Evolutionary conservation across 2,888 invertebrate species (phyloP).

Genomic region (Balanococcus diminutus): DNA sequence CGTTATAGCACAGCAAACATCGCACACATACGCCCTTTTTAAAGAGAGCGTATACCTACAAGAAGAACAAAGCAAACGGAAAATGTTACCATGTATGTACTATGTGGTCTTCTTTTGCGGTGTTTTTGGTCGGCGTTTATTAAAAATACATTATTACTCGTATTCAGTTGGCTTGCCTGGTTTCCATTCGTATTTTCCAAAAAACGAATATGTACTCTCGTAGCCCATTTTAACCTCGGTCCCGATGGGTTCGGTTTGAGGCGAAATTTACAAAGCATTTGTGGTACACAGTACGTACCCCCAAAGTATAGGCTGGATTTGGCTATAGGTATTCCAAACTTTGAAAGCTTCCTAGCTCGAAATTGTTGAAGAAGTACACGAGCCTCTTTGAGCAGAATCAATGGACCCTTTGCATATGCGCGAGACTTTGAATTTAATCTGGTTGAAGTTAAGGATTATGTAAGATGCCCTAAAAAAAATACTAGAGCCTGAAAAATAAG

Average conservation of each 20-base stretch:
- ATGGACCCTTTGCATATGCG: background rate
- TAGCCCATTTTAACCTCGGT: background rate
- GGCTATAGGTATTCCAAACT: background rate
- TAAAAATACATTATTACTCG: slow-evolving; percentile 8
- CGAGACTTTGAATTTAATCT: background rate
- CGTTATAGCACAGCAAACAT: background rate
- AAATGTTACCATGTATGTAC: background rate
- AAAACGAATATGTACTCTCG: background rate
- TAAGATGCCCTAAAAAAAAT: too few relatives aligned
- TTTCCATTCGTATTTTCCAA: background rate
- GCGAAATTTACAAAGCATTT: background rate
- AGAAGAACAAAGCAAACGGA: background rate
- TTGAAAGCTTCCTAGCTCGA: background rate
- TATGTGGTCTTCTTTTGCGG: slow-evolving; percentile 19
- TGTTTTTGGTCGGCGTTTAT: background rate
- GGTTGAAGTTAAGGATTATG: background rate
- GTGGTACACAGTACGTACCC: too few relatives aligned
- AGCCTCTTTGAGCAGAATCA: background rate
- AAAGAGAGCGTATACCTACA: background rate
- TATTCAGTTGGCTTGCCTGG: too few relatives aligned
- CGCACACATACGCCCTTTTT: background rate
- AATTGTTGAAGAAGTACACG: background rate
- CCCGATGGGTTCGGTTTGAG: background rate
- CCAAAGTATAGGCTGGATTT: background rate
- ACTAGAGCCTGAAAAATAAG: too few relatives aligned